A percentile compares a stretch with the other conserved stretches of the same genome.
Evolutionary conservation across 2,888 invertebrate genomes (phyloP).

Genomic region (Zaprionus lineosus): DNA sequence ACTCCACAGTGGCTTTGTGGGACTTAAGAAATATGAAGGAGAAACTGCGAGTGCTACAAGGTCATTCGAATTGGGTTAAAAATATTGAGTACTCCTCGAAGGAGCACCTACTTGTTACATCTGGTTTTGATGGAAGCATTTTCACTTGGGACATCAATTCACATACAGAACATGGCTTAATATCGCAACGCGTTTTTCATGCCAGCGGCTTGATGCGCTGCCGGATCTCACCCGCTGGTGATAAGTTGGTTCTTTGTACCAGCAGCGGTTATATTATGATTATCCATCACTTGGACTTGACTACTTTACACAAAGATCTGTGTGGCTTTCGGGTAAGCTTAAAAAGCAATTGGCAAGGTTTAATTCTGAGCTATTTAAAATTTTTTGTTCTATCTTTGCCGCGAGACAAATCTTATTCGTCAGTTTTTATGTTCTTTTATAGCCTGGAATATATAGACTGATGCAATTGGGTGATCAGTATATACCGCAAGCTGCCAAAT

Average conservation of each 20-base stretch:
- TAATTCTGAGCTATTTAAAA: no score
- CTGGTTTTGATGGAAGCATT: constrained; percentile 96
- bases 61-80: constrained; percentile 98
- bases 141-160: constrained; percentile 97
- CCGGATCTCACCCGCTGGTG: constrained; percentile 92
- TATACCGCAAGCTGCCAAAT: constrained; percentile 90
- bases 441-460: constrained; percentile 94
- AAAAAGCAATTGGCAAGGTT: no score
- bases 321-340: constrained; percentile 92
- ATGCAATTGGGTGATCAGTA: constrained; percentile 94
- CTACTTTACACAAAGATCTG: constrained; percentile 90
- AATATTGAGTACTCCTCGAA: constrained; percentile 95
- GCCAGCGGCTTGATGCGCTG: constrained; percentile 89
- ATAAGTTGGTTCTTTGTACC: constrained; percentile 94
- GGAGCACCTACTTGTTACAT: constrained; percentile 93
- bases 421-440: constrained; percentile 64
- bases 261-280: constrained; percentile 95
- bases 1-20: constrained; percentile 96
- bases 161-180: constrained; percentile 89
- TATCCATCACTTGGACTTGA: constrained; percentile 93
- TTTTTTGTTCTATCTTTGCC: no score
- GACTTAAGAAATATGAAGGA: constrained; percentile 93
- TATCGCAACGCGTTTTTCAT: constrained; percentile 92
- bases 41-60: constrained; percentile 89
- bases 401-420: no score